A percentile compares a stretch with the other conserved stretches of the same genome.
Conservation (phyloP, 2,888 invertebrate species). For the Melangyna quadrimaculata region DNA sequence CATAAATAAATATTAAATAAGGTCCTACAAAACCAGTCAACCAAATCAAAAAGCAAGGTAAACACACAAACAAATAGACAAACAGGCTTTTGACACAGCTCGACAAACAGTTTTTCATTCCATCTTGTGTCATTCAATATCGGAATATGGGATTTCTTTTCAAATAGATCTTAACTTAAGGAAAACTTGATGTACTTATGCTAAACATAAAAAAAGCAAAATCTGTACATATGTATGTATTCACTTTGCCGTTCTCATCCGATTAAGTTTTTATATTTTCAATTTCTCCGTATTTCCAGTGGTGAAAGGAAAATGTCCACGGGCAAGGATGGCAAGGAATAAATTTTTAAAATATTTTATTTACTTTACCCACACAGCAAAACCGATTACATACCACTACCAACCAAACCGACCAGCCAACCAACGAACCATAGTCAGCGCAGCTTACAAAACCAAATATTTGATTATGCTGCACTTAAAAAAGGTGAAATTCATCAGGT, state of each 20-base stretch:
- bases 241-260: slow-evolving; percentile 29
- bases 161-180: slow-evolving; percentile 36
- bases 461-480: slow-evolving; percentile 24
- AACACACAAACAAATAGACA: slow-evolving; percentile 46
- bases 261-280: slow-evolving; percentile 43
- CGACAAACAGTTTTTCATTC: slow-evolving; percentile 38
- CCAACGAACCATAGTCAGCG: slow-evolving; percentile 3
- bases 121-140: slow-evolving; percentile 40
- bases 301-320: slow-evolving; percentile 10
- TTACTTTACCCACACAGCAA: slow-evolving; percentile 37
- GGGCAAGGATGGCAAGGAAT: slow-evolving; percentile 23
- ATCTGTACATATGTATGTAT: neutral
- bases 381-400: slow-evolving; percentile 4
- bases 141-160: slow-evolving; percentile 33
- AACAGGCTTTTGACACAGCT: slow-evolving; percentile 40
- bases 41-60: slow-evolving; percentile 35
- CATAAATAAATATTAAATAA: slow-evolving; percentile 56
- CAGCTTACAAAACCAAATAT: slow-evolving; percentile 26
- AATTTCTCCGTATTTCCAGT: neutral
- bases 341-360: slow-evolving; percentile 63
- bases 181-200: slow-evolving; percentile 33
- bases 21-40: slow-evolving; percentile 36
- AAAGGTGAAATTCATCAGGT: slow-evolving; percentile 14
- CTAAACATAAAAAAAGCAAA: slow-evolving; percentile 1
- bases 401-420: neutral